Conservation (phyloP, 2,113 vertebrate species). For the Cyanoliseus patagonus region DNA sequence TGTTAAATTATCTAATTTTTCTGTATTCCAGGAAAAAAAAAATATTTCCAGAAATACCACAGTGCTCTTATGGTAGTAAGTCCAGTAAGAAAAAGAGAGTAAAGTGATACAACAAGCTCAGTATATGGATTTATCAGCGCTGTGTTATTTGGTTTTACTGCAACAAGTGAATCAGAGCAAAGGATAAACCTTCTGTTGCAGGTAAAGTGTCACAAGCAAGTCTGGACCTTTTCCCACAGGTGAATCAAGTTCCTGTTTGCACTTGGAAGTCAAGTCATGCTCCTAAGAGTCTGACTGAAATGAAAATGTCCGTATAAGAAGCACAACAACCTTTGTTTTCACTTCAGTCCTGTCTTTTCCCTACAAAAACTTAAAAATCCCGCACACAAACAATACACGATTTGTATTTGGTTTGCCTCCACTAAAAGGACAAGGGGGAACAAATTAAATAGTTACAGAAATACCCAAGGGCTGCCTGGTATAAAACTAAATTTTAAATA, state of each 20-base stretch:
- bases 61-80: background rate
- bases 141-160: background rate
- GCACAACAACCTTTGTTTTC: background rate
- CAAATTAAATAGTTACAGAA: background rate
- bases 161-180: background rate
- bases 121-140: background rate
- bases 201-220: background rate
- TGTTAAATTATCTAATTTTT: background rate
- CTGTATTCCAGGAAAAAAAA: background rate
- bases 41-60: background rate
- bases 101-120: background rate
- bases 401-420: background rate
- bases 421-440: background rate
- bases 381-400: background rate
- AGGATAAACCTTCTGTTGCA: background rate
- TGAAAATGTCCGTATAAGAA: background rate
- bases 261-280: background rate
- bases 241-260: constrained; percentile 45
- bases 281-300: background rate
- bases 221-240: constrained; percentile 8
- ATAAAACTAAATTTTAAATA: constrained; percentile 6
- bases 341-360: background rate
- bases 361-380: background rate
- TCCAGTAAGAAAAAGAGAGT: background rate
- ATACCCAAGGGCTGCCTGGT: background rate